Percentiles rank a stretch among this genome's conserved stretches.
These are phyloP conservation scores for Mechanitis messenoides DNA, from an alignment of 2,888 invertebrate genomes.

Conservation along the genomic window DNA sequence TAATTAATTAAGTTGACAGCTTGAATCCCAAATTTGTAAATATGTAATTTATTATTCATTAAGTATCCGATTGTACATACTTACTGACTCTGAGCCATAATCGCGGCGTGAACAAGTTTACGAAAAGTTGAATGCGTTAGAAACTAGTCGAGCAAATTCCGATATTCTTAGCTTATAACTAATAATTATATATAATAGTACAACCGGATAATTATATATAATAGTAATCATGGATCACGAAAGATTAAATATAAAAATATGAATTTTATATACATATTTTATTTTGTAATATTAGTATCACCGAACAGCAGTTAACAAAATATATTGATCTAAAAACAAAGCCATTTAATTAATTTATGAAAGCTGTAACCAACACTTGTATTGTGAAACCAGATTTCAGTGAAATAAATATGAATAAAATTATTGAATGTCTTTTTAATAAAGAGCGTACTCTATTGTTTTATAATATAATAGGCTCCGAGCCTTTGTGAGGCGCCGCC, in stretches of 20 bases:
- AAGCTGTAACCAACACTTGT: constrained; percentile 57
- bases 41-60: no score
- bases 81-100: no score
- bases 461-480: constrained; percentile 64
- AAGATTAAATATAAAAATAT: no score
- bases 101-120: no score
- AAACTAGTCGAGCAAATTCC: no score
- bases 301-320: constrained; percentile 2
- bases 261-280: neutral
- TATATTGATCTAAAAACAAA: constrained; percentile 9
- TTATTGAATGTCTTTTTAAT: constrained; percentile 76
- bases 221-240: no score
- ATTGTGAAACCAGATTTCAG: constrained; percentile 40
- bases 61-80: no score
- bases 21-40: no score
- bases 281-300: neutral
- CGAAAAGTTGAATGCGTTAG: no score
- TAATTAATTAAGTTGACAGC: neutral
- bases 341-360: constrained; percentile 31
- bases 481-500: constrained; percentile 64
- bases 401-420: constrained; percentile 73
- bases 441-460: constrained; percentile 73
- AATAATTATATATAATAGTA: no score
- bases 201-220: no score
- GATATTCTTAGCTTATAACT: no score